Evolutionary conservation across 1,140 invertebrate genomes (phyloP).

Genomic region (Trichonephila clavipes): DNA sequence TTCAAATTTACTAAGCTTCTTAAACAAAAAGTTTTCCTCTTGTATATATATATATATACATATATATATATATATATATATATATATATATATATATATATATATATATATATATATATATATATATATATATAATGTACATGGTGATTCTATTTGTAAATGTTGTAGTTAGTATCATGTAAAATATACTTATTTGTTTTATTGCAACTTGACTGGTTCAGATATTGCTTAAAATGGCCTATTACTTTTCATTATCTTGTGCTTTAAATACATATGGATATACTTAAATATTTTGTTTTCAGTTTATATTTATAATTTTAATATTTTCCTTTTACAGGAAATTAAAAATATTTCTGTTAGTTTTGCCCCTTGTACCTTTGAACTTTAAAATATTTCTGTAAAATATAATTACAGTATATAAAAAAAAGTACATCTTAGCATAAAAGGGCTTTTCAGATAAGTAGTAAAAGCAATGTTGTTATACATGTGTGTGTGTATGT

Average conservation of each 20-base stretch:
- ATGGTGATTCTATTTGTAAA: conserved; percentile 75
- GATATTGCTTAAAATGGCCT: conserved; percentile 46
- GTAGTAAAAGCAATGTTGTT: conserved; percentile 69
- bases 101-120: conserved; percentile 73
- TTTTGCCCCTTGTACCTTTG: conserved; percentile 6
- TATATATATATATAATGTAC: conserved; percentile 73
- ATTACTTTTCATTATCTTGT: conserved; percentile 46
- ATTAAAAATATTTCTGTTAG: background rate
- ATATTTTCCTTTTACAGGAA: background rate
- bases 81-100: conserved; percentile 73
- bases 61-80: conserved; percentile 73
- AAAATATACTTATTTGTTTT: conserved; percentile 67
- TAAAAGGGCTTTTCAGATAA: conserved; percentile 58
- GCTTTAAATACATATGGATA: conserved; percentile 31
- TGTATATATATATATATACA: conserved; percentile 73
- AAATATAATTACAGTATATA: conserved; percentile 51
- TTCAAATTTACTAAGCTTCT: conserved; percentile 70
- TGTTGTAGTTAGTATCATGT: conserved; percentile 71
- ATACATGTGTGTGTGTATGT: conserved; percentile 61
- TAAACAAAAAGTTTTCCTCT: conserved; percentile 67
- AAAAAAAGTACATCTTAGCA: conserved; percentile 60
- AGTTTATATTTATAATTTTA: conserved; percentile 8
- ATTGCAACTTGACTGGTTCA: conserved; percentile 12
- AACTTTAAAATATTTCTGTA: conserved; percentile 41
- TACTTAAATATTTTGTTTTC: conserved; percentile 32